Evolutionary conservation across 2,797 vertebrate genomes (phyloP).

Genomic region (Rachycentron canadum): DNA sequence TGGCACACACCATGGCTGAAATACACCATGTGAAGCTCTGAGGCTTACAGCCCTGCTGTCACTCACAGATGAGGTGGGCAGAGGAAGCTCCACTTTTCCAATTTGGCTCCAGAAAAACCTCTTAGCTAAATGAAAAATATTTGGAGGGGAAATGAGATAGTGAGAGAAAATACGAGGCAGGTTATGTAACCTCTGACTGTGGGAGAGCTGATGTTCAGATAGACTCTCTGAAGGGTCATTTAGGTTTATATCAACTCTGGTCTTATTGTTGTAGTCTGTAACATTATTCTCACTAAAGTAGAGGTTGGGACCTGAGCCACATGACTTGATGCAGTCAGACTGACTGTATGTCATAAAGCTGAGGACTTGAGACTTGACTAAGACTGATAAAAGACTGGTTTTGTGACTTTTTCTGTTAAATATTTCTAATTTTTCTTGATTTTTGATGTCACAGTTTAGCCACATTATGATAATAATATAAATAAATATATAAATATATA

Average conservation of each 20-base stretch:
- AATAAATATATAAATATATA: no score
- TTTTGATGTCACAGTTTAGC: no score
- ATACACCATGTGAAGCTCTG: conserved; percentile 71
- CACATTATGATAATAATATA: no score
- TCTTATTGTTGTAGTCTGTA: neutral
- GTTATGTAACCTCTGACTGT: conserved; percentile 19
- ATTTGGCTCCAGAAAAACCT: conserved; percentile 51
- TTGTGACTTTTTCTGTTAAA: no score
- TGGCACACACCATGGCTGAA: conserved; percentile 55
- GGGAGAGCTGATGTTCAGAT: conserved; percentile 1
- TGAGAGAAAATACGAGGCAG: neutral
- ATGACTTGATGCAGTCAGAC: no score
- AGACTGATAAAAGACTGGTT: no score
- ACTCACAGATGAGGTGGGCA: conserved; percentile 63
- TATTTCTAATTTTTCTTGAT: no score
- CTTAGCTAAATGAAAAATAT: conserved; percentile 44
- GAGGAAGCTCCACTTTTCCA: conserved; percentile 59
- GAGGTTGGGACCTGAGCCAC: no score
- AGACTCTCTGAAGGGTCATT: neutral
- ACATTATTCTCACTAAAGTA: no score
- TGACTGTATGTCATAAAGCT: no score
- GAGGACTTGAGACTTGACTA: no score
- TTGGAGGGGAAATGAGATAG: conserved; percentile 7
- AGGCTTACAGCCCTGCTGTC: conserved; percentile 76
- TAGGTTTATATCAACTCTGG: neutral